These are phyloP conservation scores for Felis chaus DNA, from an alignment of 2,113 vertebrate species.

Conservation along the genomic window DNA sequence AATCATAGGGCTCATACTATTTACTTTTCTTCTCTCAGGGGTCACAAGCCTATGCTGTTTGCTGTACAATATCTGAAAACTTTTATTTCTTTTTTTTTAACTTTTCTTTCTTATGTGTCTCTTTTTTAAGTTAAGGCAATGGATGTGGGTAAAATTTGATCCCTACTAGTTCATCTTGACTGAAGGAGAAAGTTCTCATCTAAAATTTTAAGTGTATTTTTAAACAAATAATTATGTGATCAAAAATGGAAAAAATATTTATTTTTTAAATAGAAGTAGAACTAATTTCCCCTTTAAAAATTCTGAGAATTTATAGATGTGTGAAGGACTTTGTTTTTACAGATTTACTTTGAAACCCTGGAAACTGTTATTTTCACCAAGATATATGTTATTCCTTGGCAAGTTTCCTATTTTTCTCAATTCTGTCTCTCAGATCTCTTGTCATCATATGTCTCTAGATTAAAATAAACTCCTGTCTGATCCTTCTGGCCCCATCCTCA, in stretches of 20 bases:
- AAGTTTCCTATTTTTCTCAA: neutral
- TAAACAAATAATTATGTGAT: neutral
- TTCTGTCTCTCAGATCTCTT: neutral
- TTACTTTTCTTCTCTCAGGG: neutral
- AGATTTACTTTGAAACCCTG: slow-evolving; percentile 5
- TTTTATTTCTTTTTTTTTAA: neutral
- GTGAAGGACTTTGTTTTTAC: neutral
- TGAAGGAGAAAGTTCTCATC: neutral
- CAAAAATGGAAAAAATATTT: neutral
- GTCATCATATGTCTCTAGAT: neutral
- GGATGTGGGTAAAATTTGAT: neutral
- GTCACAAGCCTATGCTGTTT: neutral
- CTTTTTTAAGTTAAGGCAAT: neutral
- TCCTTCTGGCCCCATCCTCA: neutral
- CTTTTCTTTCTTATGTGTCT: neutral
- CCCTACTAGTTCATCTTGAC: neutral
- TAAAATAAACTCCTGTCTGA: neutral
- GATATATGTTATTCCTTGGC: neutral
- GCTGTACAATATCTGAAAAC: neutral
- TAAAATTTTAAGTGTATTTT: neutral
- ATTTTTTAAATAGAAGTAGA: slow-evolving; percentile 43
- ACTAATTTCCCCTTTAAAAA: neutral
- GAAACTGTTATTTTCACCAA: slow-evolving; percentile 20
- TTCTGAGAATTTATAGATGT: neutral
- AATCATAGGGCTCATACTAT: neutral